Conservation (phyloP, 2,797 vertebrate species). For the Urosaurus nigricauda region DNA sequence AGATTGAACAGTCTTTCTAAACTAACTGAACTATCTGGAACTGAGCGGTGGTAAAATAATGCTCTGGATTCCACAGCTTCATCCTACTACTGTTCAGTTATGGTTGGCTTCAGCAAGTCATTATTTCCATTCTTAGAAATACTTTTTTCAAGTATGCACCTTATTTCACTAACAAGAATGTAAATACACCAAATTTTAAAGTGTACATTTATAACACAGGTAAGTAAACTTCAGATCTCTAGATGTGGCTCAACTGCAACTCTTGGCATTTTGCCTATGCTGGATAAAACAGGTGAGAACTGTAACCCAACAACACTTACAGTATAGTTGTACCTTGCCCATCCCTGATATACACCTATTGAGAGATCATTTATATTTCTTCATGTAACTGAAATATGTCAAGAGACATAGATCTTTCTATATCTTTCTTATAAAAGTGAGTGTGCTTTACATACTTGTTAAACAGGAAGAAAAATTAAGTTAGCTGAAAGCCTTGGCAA, state of each 20-base stretch:
- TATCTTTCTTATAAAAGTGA: neutral
- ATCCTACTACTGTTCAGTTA: neutral
- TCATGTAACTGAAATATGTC: too few relatives aligned
- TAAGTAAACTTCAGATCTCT: too few relatives aligned
- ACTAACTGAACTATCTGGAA: neutral
- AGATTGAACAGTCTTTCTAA: too few relatives aligned
- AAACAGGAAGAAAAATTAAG: neutral
- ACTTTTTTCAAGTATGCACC: too few relatives aligned
- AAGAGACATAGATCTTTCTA: neutral
- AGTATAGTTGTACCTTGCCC: too few relatives aligned
- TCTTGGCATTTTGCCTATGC: too few relatives aligned
- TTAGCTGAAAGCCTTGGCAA: neutral
- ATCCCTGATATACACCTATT: too few relatives aligned
- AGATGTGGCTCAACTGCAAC: too few relatives aligned
- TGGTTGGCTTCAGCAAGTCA: neutral
- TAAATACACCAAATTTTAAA: neutral
- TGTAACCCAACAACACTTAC: too few relatives aligned
- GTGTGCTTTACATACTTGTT: slow-evolving; percentile 2
- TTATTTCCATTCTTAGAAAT: neutral
- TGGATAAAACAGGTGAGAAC: too few relatives aligned
- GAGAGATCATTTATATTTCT: too few relatives aligned
- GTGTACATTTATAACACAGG: neutral
- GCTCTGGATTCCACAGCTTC: neutral
- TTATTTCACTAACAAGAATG: neutral
- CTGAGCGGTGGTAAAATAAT: neutral